These are phyloP conservation scores for Labeo catla DNA, from an alignment of 2,113 vertebrate species.

Conservation along the genomic window DNA sequence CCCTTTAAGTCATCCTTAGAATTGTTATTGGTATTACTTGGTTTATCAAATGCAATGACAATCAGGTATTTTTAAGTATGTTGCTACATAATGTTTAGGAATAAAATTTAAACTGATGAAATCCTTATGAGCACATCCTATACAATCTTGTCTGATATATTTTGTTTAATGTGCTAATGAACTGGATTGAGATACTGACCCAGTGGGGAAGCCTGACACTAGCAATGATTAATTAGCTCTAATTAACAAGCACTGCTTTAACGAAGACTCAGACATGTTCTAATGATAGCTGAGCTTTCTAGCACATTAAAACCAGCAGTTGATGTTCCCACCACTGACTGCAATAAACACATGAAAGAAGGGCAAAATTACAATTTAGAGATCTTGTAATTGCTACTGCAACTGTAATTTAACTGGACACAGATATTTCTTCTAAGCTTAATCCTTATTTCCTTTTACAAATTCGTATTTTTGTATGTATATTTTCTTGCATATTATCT, in stretches of 20 bases:
- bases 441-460: too few relatives aligned
- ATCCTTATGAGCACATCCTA: not conserved
- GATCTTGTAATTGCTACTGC: too few relatives aligned
- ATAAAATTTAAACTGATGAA: not conserved
- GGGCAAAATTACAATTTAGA: not conserved
- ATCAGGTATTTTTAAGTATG: not conserved
- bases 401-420: not conserved
- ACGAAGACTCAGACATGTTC: not conserved
- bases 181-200: conserved; percentile 35
- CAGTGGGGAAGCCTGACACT: conserved; percentile 21
- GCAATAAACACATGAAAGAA: not conserved
- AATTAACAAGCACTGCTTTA: conserved; percentile 51
- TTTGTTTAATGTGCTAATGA: not conserved
- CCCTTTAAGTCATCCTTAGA: not conserved
- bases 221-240: conserved; percentile 53
- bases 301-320: not conserved
- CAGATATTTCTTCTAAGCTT: too few relatives aligned
- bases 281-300: conserved; percentile 4
- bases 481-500: too few relatives aligned
- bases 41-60: not conserved
- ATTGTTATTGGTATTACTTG: not conserved
- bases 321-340: not conserved
- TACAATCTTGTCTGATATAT: not conserved
- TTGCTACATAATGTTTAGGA: not conserved
- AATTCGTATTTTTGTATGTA: too few relatives aligned